These are phyloP conservation scores for Aplidium turbinatum DNA, from an alignment of 23 tunicate species.

Conservation along the genomic window DNA sequence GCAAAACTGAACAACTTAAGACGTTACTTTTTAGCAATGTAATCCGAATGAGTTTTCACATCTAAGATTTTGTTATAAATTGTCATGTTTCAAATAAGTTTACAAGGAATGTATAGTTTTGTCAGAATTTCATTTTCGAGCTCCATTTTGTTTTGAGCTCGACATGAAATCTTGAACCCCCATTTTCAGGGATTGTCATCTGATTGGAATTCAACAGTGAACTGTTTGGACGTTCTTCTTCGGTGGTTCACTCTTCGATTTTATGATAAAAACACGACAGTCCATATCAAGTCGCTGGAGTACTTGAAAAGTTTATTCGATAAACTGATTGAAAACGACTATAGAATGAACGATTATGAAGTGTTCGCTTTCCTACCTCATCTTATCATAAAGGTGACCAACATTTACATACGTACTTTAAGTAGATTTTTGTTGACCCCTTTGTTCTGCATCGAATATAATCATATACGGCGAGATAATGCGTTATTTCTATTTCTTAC, in stretches of 20 bases:
- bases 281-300: conserved; percentile 81
- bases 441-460: no score
- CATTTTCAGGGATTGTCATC: conserved; percentile 45
- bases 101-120: no score
- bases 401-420: no score
- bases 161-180: background rate
- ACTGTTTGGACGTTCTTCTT: conserved; percentile 59
- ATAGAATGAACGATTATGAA: conserved; percentile 75
- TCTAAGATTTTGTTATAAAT: no score
- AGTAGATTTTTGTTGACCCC: no score
- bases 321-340: conserved; percentile 54
- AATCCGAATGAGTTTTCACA: no score
- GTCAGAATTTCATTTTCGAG: no score
- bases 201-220: conserved; percentile 63
- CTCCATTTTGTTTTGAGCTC: conserved; percentile 7
- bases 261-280: conserved; percentile 96
- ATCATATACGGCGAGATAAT: no score
- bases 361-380: conserved; percentile 84
- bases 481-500: conserved; percentile 9
- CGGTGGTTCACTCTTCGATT: conserved; percentile 93
- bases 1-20: no score
- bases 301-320: conserved; percentile 62
- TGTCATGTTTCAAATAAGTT: no score
- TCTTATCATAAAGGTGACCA: conserved; percentile 71
- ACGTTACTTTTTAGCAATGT: no score